phyloP scores from a whole-genome alignment of 2,113 vertebrate species.

The Otus sunia region DNA sequence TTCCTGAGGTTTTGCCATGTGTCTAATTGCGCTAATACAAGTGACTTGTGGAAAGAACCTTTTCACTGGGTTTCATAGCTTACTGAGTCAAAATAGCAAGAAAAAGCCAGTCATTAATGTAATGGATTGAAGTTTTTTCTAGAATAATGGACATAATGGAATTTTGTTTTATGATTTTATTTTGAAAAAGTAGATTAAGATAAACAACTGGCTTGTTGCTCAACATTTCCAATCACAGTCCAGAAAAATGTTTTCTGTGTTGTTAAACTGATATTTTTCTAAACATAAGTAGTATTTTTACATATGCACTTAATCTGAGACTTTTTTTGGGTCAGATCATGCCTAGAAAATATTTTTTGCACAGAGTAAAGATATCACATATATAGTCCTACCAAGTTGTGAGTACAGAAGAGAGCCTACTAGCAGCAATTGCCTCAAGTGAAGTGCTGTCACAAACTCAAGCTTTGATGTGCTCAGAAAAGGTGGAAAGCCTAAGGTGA shows the following conservation, averaged over 20 bases:
- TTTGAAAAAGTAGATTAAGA: neutral
- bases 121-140: neutral
- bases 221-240: neutral
- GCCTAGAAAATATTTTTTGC: neutral
- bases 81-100: neutral
- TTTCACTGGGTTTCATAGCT: neutral
- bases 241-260: neutral
- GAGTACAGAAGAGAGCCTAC: neutral
- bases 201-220: neutral
- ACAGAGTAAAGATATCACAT: neutral
- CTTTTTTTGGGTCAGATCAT: neutral
- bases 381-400: neutral
- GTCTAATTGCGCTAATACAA: neutral
- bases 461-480: slow-evolving; percentile 7
- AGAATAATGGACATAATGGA: neutral
- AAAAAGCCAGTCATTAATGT: neutral
- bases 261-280: neutral
- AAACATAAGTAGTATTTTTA: neutral
- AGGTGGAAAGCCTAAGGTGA: neutral
- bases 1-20: neutral
- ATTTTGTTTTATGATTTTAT: neutral
- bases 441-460: neutral
- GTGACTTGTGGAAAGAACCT: neutral
- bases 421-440: neutral
- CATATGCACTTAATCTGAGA: neutral